These are phyloP conservation scores for Siniperca chuatsi DNA, from an alignment of 2,113 vertebrate genomes.

Conservation along the genomic window DNA sequence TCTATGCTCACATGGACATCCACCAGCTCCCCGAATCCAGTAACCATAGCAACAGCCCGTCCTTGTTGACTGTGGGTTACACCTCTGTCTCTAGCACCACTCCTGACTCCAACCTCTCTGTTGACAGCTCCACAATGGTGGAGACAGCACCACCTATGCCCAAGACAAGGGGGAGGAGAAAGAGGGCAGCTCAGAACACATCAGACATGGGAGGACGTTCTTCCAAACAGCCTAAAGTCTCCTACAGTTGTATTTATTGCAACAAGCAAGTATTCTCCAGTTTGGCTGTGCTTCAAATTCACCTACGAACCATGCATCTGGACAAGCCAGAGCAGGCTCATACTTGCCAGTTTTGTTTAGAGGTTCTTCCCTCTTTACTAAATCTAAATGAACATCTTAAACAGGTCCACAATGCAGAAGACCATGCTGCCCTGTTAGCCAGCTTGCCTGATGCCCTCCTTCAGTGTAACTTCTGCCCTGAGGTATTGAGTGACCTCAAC, in stretches of 20 bases:
- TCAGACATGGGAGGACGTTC: constrained; percentile 90
- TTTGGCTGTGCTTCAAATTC: constrained; percentile 95
- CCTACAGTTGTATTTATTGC: constrained; percentile 98
- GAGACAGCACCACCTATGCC: constrained; percentile 91
- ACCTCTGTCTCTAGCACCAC: constrained; percentile 99
- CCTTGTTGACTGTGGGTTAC: constrained; percentile 94
- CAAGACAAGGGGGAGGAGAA: constrained; percentile 95
- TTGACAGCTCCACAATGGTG: constrained; percentile 96
- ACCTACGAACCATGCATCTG: constrained; percentile 97
- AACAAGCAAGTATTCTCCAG: constrained; percentile 97
- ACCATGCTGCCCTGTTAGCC: constrained; percentile 89
- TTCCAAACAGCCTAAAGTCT: constrained; percentile 93
- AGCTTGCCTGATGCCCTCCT: constrained; percentile 93
- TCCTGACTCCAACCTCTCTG: constrained; percentile 97
- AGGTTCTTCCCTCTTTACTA: constrained; percentile 96
- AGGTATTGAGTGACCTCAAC: constrained; percentile 95
- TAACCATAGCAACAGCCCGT: constrained; percentile 98
- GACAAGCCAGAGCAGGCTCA: constrained; percentile 98
- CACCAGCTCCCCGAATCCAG: constrained; percentile 97
- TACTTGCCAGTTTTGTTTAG: constrained; percentile 97
- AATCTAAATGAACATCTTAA: constrained; percentile 98
- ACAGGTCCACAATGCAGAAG: constrained; percentile 95
- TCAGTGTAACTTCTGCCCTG: constrained; percentile 98
- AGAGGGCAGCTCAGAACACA: constrained; percentile 91
- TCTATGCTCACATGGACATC: constrained; percentile 97